Base-by-base conservation (phyloP, 37 sponge, comb jelly and placozoan genomes). In the Spongilla lacustris region DNA sequence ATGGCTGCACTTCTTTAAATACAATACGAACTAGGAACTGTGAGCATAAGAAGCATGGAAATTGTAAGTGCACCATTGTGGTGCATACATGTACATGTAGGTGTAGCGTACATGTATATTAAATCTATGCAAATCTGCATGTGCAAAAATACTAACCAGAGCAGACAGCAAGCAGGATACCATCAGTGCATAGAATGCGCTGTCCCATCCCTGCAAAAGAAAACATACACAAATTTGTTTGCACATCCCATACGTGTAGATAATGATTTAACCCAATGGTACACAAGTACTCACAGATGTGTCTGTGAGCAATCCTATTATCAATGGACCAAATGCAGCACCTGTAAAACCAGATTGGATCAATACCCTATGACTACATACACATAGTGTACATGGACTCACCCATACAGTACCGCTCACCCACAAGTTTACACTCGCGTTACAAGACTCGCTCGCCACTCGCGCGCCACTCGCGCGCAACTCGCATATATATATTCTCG, bases 301-400 rank as follows among this genome's bases (percentile, higher is more conserved):
- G 66, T 81, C 69, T 29, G 83, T 69, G 36, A 89, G 38, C 76
- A 48, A 82, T 19, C 92, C 95, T 38, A 89, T 75, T 36, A 95
- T 49, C 48, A 95, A 82, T 19, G 95, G 95, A 35, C 95, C 95
- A 22, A 89, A 49, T 4, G 95, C 95, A 38, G 95, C 95, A 66
- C 93, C 90, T 80, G 50, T 27, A 78, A 37, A 34, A 66, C 48
- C 10, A 25, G 2, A 83, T 41, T 41, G 41, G 6, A 41, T 41
- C 76, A 30, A 69, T 68, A 68, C n/a, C 28, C 68, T 30, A 74
- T 0, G 67, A 81, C 22, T 23, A 67, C 2, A n/a, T 23, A 83
- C 29, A 34, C 69, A 17, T 31, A 12, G 5, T 19, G 49, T 36
- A 22, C 35, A 66, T 46, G 36, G 2, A 28, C 58, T 14, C 21